These are phyloP conservation scores for Eurosta solidaginis DNA, from an alignment of 1,140 invertebrate genomes.

Conservation along the genomic window DNA sequence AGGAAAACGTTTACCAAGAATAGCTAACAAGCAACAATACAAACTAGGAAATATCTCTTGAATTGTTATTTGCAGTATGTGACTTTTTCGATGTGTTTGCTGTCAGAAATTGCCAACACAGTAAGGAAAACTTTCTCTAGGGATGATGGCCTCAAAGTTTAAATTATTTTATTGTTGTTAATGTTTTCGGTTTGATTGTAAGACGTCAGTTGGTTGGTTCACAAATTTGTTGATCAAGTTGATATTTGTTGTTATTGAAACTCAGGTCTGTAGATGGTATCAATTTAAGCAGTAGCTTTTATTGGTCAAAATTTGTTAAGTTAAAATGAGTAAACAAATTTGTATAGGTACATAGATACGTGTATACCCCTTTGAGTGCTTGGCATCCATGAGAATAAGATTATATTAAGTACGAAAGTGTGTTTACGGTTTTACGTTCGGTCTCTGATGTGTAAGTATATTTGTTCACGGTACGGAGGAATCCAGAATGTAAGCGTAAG, in stretches of 20 bases:
- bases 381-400: no score
- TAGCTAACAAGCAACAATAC: neutral
- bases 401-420: no score
- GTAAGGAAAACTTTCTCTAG: neutral
- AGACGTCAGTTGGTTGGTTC: neutral
- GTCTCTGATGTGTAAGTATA: no score
- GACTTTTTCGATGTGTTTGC: neutral
- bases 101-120: neutral
- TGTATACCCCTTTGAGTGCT: no score
- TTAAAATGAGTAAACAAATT: neutral
- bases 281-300: no score
- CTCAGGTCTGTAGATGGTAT: no score
- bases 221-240: conserved; percentile 13
- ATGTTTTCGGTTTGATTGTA: neutral
- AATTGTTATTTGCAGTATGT: conserved; percentile 9
- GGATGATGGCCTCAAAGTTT: neutral
- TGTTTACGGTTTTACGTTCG: neutral
- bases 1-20: neutral
- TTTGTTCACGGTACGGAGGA: no score
- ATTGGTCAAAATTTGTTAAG: no score
- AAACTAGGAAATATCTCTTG: neutral
- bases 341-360: neutral
- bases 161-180: neutral
- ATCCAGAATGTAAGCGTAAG: no score
- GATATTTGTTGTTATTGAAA: neutral